These are phyloP conservation scores for Emys orbicularis DNA, from an alignment of 2,797 vertebrate genomes.

Conservation along the genomic window DNA sequence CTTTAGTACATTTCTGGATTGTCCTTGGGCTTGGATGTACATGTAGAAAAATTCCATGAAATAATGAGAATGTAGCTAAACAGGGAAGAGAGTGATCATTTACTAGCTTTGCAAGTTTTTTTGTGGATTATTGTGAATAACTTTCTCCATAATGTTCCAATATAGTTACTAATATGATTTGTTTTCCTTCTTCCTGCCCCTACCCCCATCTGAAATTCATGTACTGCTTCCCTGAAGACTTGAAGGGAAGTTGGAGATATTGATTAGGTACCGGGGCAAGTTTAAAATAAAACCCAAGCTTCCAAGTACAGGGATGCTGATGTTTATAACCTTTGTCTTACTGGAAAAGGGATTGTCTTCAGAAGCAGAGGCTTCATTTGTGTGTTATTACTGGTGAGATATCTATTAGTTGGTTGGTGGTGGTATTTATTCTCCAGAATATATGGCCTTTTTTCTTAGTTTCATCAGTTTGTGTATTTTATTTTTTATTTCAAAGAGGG, in stretches of 20 bases:
- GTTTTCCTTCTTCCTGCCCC: background rate
- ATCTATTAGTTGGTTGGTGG: background rate
- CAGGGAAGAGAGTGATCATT: background rate
- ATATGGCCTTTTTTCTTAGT: constrained; percentile 47
- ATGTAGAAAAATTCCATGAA: background rate
- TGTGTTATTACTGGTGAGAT: constrained; percentile 58
- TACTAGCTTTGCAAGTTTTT: background rate
- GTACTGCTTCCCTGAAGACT: background rate
- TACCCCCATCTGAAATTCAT: background rate
- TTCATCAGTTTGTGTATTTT: constrained; percentile 27
- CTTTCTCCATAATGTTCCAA: background rate
- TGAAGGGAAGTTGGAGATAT: background rate
- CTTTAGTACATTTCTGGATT: background rate
- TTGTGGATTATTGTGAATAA: background rate
- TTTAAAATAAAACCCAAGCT: background rate
- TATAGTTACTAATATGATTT: background rate
- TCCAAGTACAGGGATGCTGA: constrained; percentile 28
- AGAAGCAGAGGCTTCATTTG: constrained; percentile 69
- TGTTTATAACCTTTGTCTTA: constrained; percentile 7
- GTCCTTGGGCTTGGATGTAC: background rate
- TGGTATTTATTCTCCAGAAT: constrained; percentile 17
- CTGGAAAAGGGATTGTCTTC: constrained; percentile 23
- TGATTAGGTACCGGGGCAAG: background rate
- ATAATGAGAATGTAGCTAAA: background rate
- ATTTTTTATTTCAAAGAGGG: background rate